Base-by-base conservation (phyloP, 2,888 invertebrate genomes). In the Drosophila mulleri region DNA sequence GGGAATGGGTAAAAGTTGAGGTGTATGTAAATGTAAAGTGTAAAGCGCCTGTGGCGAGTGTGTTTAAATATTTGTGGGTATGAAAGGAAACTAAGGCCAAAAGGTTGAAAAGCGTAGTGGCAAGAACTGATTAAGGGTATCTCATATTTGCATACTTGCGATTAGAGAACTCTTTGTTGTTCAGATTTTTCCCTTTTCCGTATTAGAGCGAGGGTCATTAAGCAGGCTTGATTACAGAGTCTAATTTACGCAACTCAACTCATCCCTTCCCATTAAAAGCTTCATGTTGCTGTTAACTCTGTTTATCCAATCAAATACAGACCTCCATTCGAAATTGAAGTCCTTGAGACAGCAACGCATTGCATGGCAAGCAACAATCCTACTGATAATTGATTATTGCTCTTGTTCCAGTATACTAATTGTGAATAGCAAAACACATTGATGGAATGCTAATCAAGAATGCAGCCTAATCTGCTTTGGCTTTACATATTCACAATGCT, bases 191-290 rank as follows among this genome's bases (percentile, higher is more conserved):
- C 53, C n/a, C 20, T 54, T 64, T 67, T 48, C n/a, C 12, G 23
- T 56, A 65, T 69, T 65, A 62, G 62, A 69, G 65, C 56, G 35
- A 58, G 61, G 74, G 69, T 78, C 74, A 74, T 76, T 76, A 74
- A 7, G 58, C 29, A 14, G 14, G 26, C 3, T 42, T 35, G 9
- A 35, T 29, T 37, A n/a, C 39, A 11, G 52, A 56, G 41, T 29
- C 12, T 3, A 41, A 58, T 50, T 50, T 53, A 18, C 12, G n/a
- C 29, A 56, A 18, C 23, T 20, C 20, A 29, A 62, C 42, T 42
- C 23, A 23, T n/a, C 8, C 35, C 42, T 61, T 35, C 20, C 37
- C 29, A 20, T 23, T 14, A 42, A 64, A 54, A 32, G 50, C 60
- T 29, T 70, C 11, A 64, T 45, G 48, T 45, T 14, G 2, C 1